Conservation (phyloP, 2,113 vertebrate genomes). For the Myrmecobius fasciatus region DNA sequence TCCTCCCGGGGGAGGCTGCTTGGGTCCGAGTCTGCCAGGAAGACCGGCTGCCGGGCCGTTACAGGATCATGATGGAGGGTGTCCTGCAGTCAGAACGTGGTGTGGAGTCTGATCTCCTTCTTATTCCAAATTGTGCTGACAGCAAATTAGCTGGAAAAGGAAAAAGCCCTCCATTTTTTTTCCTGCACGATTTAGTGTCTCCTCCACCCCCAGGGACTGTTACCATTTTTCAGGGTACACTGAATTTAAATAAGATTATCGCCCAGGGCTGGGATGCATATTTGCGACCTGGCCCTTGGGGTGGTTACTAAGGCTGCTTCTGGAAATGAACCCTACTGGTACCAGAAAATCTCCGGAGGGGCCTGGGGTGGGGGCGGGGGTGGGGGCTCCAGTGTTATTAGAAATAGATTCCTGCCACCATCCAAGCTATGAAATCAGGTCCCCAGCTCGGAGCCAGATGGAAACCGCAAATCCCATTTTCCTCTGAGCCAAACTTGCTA, state of each 20-base stretch:
- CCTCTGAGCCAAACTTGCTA: neutral
- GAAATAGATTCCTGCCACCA: rapidly evolving
- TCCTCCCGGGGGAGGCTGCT: neutral
- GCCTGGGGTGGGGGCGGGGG: neutral
- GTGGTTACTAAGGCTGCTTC: neutral
- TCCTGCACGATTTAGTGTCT: rapidly evolving
- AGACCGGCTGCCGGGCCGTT: too few species aligned
- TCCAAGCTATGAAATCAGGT: neutral
- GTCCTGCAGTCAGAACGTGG: neutral
- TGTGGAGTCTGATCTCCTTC: rapidly evolving
- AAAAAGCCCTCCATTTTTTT: rapidly evolving
- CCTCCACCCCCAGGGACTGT: rapidly evolving
- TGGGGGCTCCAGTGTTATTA: neutral
- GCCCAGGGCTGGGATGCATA: neutral
- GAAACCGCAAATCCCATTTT: neutral
- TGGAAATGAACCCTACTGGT: too few species aligned
- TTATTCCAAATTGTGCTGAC: neutral
- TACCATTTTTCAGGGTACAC: neutral
- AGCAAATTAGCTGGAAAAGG: neutral
- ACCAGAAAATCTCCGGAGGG: neutral
- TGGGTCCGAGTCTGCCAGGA: neutral
- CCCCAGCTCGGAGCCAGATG: neutral
- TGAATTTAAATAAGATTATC: too few species aligned
- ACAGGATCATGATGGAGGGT: neutral
- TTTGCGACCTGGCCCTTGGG: too few species aligned